These are phyloP conservation scores for Kryphioiulus occultus DNA, from an alignment of 2,888 invertebrate genomes.

Conservation along the genomic window DNA sequence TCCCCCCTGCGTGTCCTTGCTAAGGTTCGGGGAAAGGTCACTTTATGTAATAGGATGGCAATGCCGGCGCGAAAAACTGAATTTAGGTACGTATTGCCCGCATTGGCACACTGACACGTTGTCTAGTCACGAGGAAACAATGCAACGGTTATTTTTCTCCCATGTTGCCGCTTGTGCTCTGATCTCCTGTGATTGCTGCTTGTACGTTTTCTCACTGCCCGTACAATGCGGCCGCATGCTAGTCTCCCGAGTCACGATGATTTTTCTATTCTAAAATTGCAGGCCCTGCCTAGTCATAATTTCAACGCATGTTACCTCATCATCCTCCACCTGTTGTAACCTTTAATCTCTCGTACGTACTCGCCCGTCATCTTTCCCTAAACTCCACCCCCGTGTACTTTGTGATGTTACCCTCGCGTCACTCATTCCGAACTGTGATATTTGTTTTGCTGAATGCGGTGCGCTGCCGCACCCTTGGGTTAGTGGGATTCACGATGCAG, in stretches of 20 bases:
- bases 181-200: constrained; percentile 5
- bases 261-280: not conserved
- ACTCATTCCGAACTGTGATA: constrained; percentile 26
- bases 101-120: not conserved
- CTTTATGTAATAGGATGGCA: not conserved
- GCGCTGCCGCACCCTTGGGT: not conserved
- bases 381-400: not conserved
- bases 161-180: not conserved
- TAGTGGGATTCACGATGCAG: not conserved
- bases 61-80: not conserved
- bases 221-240: not conserved
- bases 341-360: not conserved
- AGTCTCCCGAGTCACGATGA: not conserved
- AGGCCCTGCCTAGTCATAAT: not conserved
- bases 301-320: not conserved
- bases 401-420: not conserved
- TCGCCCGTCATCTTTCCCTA: not conserved
- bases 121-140: constrained; percentile 32
- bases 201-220: not conserved
- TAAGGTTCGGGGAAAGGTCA: not conserved
- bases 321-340: not conserved
- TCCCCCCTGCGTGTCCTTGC: not conserved
- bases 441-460: not conserved
- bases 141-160: not conserved
- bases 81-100: not conserved